Conservation (phyloP, 2,113 vertebrate genomes). For the Macquaria australasica region DNA sequence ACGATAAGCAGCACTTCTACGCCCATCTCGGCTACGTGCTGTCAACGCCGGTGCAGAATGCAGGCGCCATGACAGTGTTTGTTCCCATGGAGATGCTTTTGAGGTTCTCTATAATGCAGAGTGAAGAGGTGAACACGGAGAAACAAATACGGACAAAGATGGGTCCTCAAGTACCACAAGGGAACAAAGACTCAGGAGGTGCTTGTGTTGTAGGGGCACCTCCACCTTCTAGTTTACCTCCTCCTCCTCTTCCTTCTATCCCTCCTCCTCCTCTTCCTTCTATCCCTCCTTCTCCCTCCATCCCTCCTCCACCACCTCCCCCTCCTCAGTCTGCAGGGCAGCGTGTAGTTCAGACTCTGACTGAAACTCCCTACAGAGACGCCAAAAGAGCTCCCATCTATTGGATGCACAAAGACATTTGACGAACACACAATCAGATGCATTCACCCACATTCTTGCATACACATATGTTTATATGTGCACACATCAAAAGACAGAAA, state of each 20-base stretch:
- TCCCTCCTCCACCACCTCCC: constrained; percentile 15
- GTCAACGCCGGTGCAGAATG: constrained; percentile 89
- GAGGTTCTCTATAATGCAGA: constrained; percentile 80
- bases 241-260: neutral
- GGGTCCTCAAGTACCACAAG: neutral
- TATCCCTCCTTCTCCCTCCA: neutral
- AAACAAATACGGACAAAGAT: neutral
- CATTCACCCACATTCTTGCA: neutral
- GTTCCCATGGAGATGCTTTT: constrained; percentile 85
- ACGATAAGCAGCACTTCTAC: constrained; percentile 94
- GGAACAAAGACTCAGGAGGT: neutral
- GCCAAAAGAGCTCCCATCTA: constrained; percentile 89
- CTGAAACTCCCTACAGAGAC: constrained; percentile 88
- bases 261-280: neutral
- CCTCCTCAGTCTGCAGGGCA: constrained; percentile 6
- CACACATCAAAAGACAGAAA: neutral
- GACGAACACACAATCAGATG: constrained; percentile 13
- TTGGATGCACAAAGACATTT: constrained; percentile 98
- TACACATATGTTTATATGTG: neutral
- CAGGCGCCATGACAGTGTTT: constrained; percentile 84
- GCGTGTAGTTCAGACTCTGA: constrained; percentile 76
- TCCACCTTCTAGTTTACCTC: constrained; percentile 32
- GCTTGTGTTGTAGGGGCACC: neutral
- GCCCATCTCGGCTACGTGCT: constrained; percentile 90
- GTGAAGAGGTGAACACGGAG: neutral